Evolutionary conservation across 2,797 vertebrate species (phyloP).

Genomic region (Aplochiton taeniatus): DNA sequence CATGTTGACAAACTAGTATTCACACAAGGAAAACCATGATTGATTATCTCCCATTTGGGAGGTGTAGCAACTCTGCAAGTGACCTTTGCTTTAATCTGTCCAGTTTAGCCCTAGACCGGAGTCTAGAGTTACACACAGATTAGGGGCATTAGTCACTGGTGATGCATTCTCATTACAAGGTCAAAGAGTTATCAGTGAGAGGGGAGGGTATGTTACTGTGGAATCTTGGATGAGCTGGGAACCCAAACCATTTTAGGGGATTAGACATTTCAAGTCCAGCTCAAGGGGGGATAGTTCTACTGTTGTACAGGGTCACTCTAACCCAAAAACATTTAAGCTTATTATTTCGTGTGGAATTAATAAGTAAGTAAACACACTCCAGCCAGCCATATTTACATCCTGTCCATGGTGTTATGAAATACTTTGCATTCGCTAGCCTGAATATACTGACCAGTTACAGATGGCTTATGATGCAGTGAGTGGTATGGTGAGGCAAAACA

Average conservation of each 20-base stretch:
- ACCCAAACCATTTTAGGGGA: too few species aligned
- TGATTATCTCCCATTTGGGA: slow-evolving; percentile 41
- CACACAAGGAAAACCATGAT: slow-evolving; percentile 41
- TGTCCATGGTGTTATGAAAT: not conserved
- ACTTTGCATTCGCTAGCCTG: too few species aligned
- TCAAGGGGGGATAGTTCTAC: too few species aligned
- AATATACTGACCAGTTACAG: too few species aligned
- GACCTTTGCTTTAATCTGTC: slow-evolving; percentile 38
- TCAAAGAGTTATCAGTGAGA: slow-evolving; percentile 8
- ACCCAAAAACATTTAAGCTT: too few species aligned
- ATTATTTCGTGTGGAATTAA: not conserved
- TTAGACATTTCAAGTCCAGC: too few species aligned
- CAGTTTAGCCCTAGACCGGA: slow-evolving; percentile 15
- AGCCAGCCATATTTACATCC: not conserved
- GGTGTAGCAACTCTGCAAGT: slow-evolving; percentile 35
- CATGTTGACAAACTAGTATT: slow-evolving; percentile 47
- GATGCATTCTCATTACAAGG: slow-evolving; percentile 25
- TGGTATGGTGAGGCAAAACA: too few species aligned
- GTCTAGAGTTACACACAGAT: slow-evolving; percentile 35
- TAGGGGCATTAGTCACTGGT: slow-evolving; percentile 30
- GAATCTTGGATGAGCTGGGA: slow-evolving; percentile 5
- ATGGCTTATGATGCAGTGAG: too few species aligned
- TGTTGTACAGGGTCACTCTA: too few species aligned
- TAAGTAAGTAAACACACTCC: not conserved
- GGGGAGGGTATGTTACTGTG: slow-evolving; percentile 31